Evolutionary conservation across 2,888 invertebrate species (phyloP), one percentile per base, ranked within the genome.

Genomic region (Therioaphis trifolii): DNA sequence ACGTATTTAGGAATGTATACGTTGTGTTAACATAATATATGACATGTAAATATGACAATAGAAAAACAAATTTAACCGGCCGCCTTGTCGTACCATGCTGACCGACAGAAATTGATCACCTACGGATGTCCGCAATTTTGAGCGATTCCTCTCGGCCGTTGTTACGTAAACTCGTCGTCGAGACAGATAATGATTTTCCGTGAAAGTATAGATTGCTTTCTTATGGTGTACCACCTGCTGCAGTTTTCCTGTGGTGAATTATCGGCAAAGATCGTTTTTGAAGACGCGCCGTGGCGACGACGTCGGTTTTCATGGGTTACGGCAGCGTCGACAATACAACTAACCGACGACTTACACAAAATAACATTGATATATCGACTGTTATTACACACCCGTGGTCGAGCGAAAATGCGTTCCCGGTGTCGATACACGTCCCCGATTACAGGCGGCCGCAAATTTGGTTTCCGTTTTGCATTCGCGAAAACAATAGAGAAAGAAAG

Each of bases 181-280:
- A 4, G n/a, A 24, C 55, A 40, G 18, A 55, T 52, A 61, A 61
- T 27, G 12, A 72, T 71, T 21, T 46, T 71, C 58, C 9, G 80
- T 71, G 80, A 80, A 80, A 80, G 72, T 14, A 52, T 35, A 35
- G 35, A 66, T 77, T 77, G 21, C 77, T 77, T 77, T 77, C 77
- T 18, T 35, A n/a, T n/a, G n/a, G n/a, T n/a, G n/a, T n/a, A n/a
- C n/a, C n/a, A n/a, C n/a, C n/a, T n/a, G n/a, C n/a, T n/a, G n/a
- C 24, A n/a, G 49, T 66, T 66, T 43, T 52, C 35, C 49, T 52
- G 18, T 66, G n/a, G n/a, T 21, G 52, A 49, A 77, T 77, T 35
- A 18, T 66, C 18, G 52, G 66, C n/a, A 66, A 77, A 68, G 66
- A 77, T 66, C 52, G 24, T 77, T 77, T 35, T 68, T 66, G 66